Conservation (phyloP, 2,797 vertebrate species). For the Chiloscyllium punctatum region DNA sequence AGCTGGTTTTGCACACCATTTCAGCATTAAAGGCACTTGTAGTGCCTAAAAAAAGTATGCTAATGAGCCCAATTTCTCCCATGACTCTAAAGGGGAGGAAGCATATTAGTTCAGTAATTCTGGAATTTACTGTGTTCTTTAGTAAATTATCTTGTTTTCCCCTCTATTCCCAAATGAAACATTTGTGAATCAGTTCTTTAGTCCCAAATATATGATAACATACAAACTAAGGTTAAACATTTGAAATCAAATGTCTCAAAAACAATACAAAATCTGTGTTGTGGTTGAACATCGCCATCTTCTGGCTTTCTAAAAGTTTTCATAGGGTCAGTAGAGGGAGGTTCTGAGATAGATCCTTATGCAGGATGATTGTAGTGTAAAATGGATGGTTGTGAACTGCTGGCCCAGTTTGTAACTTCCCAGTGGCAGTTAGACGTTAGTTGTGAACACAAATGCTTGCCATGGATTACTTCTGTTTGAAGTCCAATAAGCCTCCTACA, state of each 20-base stretch:
- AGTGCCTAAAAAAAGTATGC: too few species aligned
- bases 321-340: neutral
- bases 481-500: neutral
- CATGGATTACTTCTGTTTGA: neutral
- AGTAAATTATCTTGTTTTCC: neutral
- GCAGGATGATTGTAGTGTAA: too few species aligned
- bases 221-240: neutral
- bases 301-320: neutral
- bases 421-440: neutral
- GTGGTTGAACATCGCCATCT: constrained; percentile 17
- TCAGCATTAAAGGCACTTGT: neutral
- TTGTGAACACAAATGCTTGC: neutral
- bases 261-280: neutral
- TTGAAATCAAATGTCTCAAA: neutral
- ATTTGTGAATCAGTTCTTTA: neutral
- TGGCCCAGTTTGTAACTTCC: neutral
- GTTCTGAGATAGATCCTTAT: neutral
- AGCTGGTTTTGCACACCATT: neutral
- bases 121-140: neutral
- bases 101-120: neutral
- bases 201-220: neutral
- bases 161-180: neutral
- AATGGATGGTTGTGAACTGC: neutral
- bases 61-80: neutral
- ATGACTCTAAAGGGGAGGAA: neutral